A percentile compares a stretch with the other conserved stretches of the same genome.
These are phyloP conservation scores for Nothocercus julius DNA, from an alignment of 2,113 vertebrate genomes.

Conservation along the genomic window DNA sequence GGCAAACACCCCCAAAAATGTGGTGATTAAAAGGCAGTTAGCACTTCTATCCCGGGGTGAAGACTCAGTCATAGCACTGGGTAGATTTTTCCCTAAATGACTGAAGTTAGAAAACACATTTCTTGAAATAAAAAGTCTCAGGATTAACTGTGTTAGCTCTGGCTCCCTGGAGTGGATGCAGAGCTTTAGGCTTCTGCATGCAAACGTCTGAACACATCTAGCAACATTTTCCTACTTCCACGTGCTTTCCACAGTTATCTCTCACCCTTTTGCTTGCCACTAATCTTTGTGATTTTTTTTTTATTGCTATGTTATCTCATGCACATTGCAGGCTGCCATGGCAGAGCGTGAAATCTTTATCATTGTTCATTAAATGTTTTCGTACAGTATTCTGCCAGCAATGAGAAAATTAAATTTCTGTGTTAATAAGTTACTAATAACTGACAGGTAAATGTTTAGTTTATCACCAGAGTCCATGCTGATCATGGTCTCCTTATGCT, in stretches of 20 bases:
- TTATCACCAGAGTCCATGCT: neutral
- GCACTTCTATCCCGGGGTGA: neutral
- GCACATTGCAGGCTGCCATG: neutral
- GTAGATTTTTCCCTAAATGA: neutral
- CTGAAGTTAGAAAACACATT: neutral
- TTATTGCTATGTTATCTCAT: neutral
- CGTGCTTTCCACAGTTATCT: neutral
- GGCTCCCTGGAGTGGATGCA: neutral
- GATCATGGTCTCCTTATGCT: neutral
- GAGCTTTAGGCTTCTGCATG: neutral
- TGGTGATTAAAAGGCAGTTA: neutral
- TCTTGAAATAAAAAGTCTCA: neutral
- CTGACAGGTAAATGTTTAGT: neutral
- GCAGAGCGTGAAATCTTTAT: neutral
- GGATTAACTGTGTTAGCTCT: neutral
- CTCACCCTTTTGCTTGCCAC: neutral
- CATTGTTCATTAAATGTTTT: neutral
- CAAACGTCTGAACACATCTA: neutral
- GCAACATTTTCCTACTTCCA: neutral
- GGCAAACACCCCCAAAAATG: neutral
- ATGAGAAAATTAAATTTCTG: neutral
- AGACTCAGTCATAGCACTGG: neutral
- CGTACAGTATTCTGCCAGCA: neutral
- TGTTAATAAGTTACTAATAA: constrained; percentile 14
- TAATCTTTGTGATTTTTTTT: neutral